Evolutionary conservation across 2,797 vertebrate genomes (phyloP), one percentile per base, ranked within the genome.

Genomic region (Cuculus canorus): DNA sequence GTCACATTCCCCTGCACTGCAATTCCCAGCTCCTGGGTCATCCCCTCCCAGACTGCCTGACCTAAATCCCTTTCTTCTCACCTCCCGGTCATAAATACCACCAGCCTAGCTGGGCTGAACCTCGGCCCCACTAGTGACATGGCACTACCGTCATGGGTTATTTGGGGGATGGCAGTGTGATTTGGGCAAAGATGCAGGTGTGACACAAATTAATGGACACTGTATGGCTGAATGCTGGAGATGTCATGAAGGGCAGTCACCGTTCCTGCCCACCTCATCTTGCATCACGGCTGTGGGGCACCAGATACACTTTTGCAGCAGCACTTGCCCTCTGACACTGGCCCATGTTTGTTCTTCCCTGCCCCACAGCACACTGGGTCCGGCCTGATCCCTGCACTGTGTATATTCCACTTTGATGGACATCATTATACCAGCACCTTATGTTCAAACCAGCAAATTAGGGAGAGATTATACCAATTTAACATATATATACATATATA

Each of bases 281-380:
- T n/a, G n/a, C 41, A 28, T 8, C 1, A 0, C 0, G 5, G 69
- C 5, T 7, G 0, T 3, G 64, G 60, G 69, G 35, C 43, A 22
- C 18, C 32, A 19, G 69, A 15, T 17, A 35, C 50, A 25, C 7
- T 45, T 11, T 16, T 11, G 22, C n/a, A 30, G 41, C 12, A 27
- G 30, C 30, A 2, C 12, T 52, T 11, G 21, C 70, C 50, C 45
- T 28, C 69, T 7, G 28, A 10, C 43, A 18, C 64, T 4, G 1
- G 30, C 66, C 76, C 18, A 1, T 0, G 0, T 11, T 33, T 0
- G 1, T 15, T 59, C 57, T 17, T 37, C 37, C 32, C 16, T 52
- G 39, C 22, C 37, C 14, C 3, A 3, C 32, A n/a, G 43, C 25
- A 4, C 5, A 0, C 21, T 24, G 25, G 22, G 28, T 32, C 33